Evolutionary conservation across 2,797 vertebrate genomes (phyloP), one percentile per base, ranked within the genome.

Genomic region (Scolopax bukidnonensis): DNA sequence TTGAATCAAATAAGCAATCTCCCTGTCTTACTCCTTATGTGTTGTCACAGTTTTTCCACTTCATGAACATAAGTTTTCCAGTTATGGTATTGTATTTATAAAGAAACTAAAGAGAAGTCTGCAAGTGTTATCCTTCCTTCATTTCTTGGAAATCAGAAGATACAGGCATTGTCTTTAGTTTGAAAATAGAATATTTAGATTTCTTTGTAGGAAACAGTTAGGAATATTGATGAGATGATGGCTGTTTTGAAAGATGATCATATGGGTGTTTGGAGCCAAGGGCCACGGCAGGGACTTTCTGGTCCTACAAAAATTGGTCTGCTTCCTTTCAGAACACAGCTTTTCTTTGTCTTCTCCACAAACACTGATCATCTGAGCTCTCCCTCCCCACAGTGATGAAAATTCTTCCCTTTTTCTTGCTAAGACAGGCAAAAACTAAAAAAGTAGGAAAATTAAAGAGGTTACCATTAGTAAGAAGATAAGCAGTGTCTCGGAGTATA

Each of bases 151-250:
- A 87, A 59, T 15, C 10, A 25, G 32, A 56, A 78, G 16, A 28
- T 56, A 41, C 0, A 36, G 38, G 2, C 5, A 12, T 59, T 18
- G 3, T 47, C 14, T 71, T 7, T 65, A 43, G 7, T 53, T 47
- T 70, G 36, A 28, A 70, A 84, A 68, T 1, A 24, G 13, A 74
- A 23, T 60, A 18, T 24, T 24, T 56, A 11, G 4, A 30, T 60
- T 81, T 67, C 20, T 81, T 28, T 3, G 11, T 60, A 28, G 61
- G 25, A 83, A 63, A 45, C 2, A 30, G 14, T 45, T 43, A 45
- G 38, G 11, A 64, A 14, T 75, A 23, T 36, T 64, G 30, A 41
- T 75, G 53, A 56, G 23, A 12, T 71, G 33, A 30, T 70, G 40
- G 12, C 8, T 83, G 15, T 70, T 86, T 48, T 75, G 38, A 47